Conservation (phyloP, 2,113 vertebrate species). For the Alligator sinensis region DNA sequence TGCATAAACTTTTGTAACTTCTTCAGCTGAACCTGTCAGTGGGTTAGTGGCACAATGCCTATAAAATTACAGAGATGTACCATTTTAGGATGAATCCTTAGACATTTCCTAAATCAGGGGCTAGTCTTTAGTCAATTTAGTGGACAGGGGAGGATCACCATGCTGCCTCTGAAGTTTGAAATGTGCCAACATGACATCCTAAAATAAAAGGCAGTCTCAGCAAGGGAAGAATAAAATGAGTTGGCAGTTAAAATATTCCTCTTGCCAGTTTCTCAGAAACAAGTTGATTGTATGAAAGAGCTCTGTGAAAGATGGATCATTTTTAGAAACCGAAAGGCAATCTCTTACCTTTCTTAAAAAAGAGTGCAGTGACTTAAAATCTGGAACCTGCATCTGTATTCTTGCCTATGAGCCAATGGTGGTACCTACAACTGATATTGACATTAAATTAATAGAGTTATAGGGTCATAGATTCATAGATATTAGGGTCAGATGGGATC, state of each 20-base stretch:
- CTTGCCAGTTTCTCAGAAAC: not conserved
- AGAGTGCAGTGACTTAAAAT: not conserved
- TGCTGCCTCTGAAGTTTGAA: not conserved
- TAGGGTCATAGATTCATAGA: no score
- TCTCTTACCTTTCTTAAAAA: not conserved
- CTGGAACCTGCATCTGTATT: not conserved
- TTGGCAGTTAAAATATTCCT: not conserved
- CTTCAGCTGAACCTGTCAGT: not conserved
- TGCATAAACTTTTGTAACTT: not conserved
- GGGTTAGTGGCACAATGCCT: not conserved
- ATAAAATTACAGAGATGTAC: not conserved
- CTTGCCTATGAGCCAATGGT: not conserved
- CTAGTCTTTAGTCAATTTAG: not conserved
- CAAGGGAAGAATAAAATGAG: not conserved
- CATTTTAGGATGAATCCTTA: not conserved
- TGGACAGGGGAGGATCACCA: not conserved
- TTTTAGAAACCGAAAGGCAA: not conserved
- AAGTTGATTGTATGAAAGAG: not conserved
- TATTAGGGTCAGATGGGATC: no score
- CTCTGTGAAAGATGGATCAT: not conserved
- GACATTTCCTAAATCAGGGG: rapidly evolving
- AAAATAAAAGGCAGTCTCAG: not conserved
- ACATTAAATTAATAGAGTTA: no score
- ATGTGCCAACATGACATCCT: not conserved
- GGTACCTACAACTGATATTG: no score